Conservation (phyloP, 2,888 invertebrate genomes). For the Drosophila suboccidentalis region DNA sequence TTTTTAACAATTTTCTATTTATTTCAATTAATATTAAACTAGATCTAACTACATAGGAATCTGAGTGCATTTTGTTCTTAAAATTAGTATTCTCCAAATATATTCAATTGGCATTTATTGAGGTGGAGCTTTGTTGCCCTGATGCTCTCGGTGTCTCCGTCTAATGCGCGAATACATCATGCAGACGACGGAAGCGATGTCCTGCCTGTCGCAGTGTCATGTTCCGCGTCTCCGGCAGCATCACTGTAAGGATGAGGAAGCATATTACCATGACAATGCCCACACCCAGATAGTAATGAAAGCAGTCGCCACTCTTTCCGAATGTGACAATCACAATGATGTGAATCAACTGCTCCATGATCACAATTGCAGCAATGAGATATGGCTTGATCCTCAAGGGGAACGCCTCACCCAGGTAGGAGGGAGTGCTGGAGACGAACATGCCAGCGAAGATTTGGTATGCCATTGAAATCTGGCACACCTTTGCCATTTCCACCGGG, state of each 20-base stretch:
- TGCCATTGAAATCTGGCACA: slow-evolving; percentile 59
- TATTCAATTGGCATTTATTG: slow-evolving; percentile 9
- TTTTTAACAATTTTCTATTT: background rate
- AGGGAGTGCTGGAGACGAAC: slow-evolving; percentile 69
- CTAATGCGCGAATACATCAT: slow-evolving; percentile 44
- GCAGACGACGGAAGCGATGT: slow-evolving; percentile 37
- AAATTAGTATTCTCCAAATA: background rate
- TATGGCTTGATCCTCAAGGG: slow-evolving; percentile 72
- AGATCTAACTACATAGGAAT: background rate
- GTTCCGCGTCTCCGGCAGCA: slow-evolving; percentile 57
- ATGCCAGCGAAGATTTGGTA: slow-evolving; percentile 75
- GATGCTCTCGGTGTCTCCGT: background rate
- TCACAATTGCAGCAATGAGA: slow-evolving; percentile 63
- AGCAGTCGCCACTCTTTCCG: slow-evolving; percentile 11
- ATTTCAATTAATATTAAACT: background rate
- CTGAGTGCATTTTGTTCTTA: background rate
- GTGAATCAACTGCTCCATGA: slow-evolving; percentile 71
- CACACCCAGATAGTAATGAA: slow-evolving; percentile 55
- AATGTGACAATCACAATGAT: slow-evolving; percentile 60
- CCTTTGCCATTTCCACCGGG: slow-evolving; percentile 44
- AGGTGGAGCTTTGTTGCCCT: background rate
- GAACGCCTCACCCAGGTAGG: slow-evolving; percentile 79
- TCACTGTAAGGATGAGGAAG: slow-evolving; percentile 38
- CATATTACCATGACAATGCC: slow-evolving; percentile 59
- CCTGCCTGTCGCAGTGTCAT: slow-evolving; percentile 52